Base-by-base conservation (phyloP, 2,888 invertebrate genomes). In the Drosophila vallismaia region DNA sequence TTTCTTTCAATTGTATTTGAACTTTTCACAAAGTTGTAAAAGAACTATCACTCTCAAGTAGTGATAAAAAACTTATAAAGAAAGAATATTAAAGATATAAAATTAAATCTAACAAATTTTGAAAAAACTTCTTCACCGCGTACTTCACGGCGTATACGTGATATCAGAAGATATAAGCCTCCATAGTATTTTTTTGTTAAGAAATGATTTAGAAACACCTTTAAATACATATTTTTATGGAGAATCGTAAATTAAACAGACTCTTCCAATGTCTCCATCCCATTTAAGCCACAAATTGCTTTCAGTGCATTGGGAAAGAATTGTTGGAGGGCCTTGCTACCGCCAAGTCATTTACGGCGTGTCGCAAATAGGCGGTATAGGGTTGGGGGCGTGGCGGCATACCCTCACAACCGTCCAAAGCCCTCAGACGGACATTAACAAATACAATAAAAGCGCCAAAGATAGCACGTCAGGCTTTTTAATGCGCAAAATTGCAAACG, bases 401-500 rank as follows among this genome's bases (percentile, higher is more conserved):
- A 12, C 54, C 12, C 58, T 51, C 55, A 58, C 38, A 58, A 14
- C 19, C 55, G 51, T 45, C 51, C 54, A 42, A 51, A 44, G 63
- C 63, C 58, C 57, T 64, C 49, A 77, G 71, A 76, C 77, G 60
- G 78, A 88, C 82, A 88, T 86, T 86, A 86, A 76, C 79, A 84
- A 81, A 86, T 76, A 86, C 85, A 84, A 86, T 86, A 86, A 85
- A 88, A 88, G 87, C 85, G 88, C 76, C 79, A 86, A 88, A 88
- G 85, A 86, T 87, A 88, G 88, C 87, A 79, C 86, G 86, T 79
- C 79, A 88, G 88, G 82, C 76, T 86, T 84, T 83, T 84, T 88
- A 84, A 84, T 88, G 84, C 84, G 84, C 86, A 86, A 88, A 84
- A 88, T 88, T 84, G 84, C 88, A 80, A 88, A 86, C 84, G 80